phyloP scores from a whole-genome alignment of 2,888 invertebrate species.

The Drosophila paramelanica region DNA sequence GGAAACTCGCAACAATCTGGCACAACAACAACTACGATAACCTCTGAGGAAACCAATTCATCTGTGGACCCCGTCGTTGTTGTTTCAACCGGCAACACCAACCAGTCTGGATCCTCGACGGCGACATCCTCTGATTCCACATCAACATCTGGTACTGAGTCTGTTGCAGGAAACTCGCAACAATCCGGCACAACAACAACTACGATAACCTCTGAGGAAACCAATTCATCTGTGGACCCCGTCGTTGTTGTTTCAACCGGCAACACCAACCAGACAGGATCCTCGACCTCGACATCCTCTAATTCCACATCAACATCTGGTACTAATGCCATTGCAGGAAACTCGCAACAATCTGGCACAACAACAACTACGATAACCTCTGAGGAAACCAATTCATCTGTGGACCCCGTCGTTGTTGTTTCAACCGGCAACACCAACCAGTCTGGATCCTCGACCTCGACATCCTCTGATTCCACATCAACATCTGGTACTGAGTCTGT shows the following conservation, averaged over 20 bases:
- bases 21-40: conserved; percentile 12
- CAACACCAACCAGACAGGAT: conserved; percentile 11
- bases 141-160: not conserved
- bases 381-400: too few relatives aligned
- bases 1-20: too few relatives aligned
- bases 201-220: conserved; percentile 1
- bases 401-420: too few relatives aligned
- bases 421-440: too few relatives aligned
- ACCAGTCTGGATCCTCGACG: conserved; percentile 7
- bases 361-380: conserved; percentile 1
- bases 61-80: too few relatives aligned
- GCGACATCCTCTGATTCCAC: not conserved
- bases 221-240: too few relatives aligned
- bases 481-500: too few relatives aligned
- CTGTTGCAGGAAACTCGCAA: too few relatives aligned
- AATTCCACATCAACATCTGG: conserved; percentile 1
- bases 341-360: too few relatives aligned
- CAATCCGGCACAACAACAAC: not conserved
- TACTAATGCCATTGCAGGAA: not conserved
- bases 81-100: conserved; percentile 8
- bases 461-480: too few relatives aligned
- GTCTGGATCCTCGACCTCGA: too few relatives aligned
- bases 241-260: conserved; percentile 1
- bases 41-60: not conserved
- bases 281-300: not conserved